phyloP scores from a whole-genome alignment of 1,140 invertebrate species.

The Hetaerina americana region DNA sequence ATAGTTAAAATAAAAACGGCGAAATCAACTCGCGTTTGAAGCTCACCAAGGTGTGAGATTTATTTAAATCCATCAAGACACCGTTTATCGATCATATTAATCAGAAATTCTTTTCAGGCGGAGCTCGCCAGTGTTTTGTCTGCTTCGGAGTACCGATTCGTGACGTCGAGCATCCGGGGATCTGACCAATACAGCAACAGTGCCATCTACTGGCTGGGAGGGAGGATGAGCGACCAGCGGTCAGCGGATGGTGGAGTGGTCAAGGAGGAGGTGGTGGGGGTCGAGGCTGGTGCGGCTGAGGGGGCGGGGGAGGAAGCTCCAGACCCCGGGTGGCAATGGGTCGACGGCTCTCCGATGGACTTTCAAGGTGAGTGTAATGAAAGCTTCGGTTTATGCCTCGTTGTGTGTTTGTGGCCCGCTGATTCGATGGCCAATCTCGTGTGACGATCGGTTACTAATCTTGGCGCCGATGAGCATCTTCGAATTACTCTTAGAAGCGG shows the following conservation, averaged over 20 bases:
- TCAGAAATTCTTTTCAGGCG: slow-evolving; percentile 19
- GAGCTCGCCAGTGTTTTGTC: slow-evolving; percentile 43
- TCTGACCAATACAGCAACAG: slow-evolving; percentile 51
- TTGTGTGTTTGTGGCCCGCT: too few relatives aligned
- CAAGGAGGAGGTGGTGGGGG: neutral
- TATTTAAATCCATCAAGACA: neutral
- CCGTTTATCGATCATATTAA: neutral
- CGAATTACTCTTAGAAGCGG: too few relatives aligned
- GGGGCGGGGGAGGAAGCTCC: neutral
- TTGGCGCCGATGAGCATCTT: too few relatives aligned
- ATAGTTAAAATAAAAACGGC: too few relatives aligned
- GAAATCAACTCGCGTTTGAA: too few relatives aligned
- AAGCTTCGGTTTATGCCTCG: neutral
- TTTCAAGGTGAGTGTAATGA: slow-evolving; percentile 34
- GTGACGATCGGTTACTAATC: too few relatives aligned
- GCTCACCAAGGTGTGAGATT: neutral
- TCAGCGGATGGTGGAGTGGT: slow-evolving; percentile 23
- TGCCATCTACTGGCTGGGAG: slow-evolving; percentile 51
- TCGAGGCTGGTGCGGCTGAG: neutral
- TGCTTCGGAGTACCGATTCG: slow-evolving; percentile 46
- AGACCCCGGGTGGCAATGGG: slow-evolving; percentile 45
- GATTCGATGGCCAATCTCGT: too few relatives aligned
- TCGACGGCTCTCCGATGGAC: slow-evolving; percentile 39
- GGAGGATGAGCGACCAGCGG: slow-evolving; percentile 20
- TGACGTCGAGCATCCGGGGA: slow-evolving; percentile 45